A percentile compares a stretch with the other conserved stretches of the same genome.
phyloP scores from a whole-genome alignment of 1,140 invertebrate species.

The Meloidogyne floridensis region DNA sequence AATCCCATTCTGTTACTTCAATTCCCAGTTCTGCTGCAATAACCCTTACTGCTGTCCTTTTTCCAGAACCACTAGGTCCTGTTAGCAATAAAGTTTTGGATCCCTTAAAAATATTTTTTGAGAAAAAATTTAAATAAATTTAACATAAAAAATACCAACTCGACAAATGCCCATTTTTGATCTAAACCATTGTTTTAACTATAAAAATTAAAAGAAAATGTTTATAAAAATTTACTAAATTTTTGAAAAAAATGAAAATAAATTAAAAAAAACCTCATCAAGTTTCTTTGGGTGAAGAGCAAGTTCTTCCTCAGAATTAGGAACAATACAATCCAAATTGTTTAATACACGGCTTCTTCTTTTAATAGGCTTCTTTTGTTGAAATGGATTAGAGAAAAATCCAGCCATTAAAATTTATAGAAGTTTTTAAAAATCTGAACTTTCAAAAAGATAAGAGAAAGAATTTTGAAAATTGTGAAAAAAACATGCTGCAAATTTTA shows the following conservation, averaged over 20 bases:
- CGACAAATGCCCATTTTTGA: slow-evolving; percentile 23
- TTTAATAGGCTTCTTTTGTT: neutral
- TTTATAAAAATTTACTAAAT: neutral
- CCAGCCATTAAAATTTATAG: neutral
- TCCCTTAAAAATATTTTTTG: slow-evolving; percentile 13
- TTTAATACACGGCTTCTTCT: neutral
- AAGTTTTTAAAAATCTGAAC: neutral
- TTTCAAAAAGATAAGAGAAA: neutral
- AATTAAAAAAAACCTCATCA: slow-evolving; percentile 21
- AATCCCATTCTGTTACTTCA: slow-evolving; percentile 43
- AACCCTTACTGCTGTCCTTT: slow-evolving; percentile 35
- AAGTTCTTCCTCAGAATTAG: slow-evolving; percentile 23
- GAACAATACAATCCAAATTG: slow-evolving; percentile 7
- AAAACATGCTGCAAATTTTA: neutral
- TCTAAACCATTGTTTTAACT: slow-evolving; percentile 40
- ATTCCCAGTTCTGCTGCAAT: slow-evolving; percentile 46
- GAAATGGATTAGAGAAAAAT: neutral
- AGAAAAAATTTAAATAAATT: neutral
- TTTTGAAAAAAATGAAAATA: neutral
- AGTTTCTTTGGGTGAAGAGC: slow-evolving; percentile 37
- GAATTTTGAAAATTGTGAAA: neutral
- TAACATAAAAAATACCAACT: neutral
- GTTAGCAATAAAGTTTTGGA: slow-evolving; percentile 39
- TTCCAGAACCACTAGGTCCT: slow-evolving; percentile 37
- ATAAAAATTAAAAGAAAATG: neutral